A percentile compares a stretch with the other conserved stretches of the same genome.
phyloP scores from a whole-genome alignment of 2,888 invertebrate species.

The Synergus gifuensis region DNA sequence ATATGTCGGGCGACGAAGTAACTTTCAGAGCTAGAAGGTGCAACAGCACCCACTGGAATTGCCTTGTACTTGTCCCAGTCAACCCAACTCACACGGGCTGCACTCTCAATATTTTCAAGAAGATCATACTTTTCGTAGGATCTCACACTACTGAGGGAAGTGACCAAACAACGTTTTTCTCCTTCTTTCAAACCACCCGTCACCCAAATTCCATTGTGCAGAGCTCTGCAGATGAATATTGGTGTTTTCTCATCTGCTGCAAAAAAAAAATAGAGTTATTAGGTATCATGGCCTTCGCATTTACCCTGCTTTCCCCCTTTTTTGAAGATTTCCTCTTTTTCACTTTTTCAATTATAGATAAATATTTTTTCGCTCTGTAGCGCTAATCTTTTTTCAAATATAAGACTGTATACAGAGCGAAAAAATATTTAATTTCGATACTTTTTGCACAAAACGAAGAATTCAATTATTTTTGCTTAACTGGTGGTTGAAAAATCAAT shows the following conservation, averaged over 20 bases:
- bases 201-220: constrained; percentile 86
- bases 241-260: constrained; percentile 52
- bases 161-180: constrained; percentile 83
- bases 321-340: too few relatives aligned
- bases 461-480: too few relatives aligned
- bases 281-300: too few relatives aligned
- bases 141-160: constrained; percentile 81
- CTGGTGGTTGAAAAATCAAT: too few relatives aligned
- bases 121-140: constrained; percentile 84
- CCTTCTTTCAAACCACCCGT: constrained; percentile 84
- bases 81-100: constrained; percentile 87
- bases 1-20: constrained; percentile 79
- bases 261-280: neutral
- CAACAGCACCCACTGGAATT: constrained; percentile 85
- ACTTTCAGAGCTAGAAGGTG: constrained; percentile 76
- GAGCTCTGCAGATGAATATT: constrained; percentile 87
- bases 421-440: too few relatives aligned
- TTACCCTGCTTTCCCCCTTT: too few relatives aligned
- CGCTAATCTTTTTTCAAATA: too few relatives aligned
- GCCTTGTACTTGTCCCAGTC: constrained; percentile 85
- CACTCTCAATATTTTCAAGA: constrained; percentile 87
- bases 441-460: too few relatives aligned
- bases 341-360: too few relatives aligned
- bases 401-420: too few relatives aligned
- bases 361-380: too few relatives aligned